phyloP scores from a whole-genome alignment of 1,140 invertebrate genomes.

The Diachasma alloeum region DNA sequence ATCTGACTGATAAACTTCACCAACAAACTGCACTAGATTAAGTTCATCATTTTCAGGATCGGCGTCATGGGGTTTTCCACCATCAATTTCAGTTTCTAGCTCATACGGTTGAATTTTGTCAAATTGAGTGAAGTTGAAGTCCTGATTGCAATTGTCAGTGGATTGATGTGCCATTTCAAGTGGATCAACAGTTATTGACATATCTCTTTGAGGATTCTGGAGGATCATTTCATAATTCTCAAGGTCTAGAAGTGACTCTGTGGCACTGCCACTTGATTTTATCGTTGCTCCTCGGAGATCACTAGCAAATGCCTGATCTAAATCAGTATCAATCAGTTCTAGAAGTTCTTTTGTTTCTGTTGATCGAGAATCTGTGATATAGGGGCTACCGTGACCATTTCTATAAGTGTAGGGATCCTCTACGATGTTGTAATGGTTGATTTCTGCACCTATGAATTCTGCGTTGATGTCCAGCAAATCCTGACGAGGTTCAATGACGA shows the following conservation, averaged over 20 bases:
- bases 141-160: neutral
- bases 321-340: neutral
- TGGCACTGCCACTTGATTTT: neutral
- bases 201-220: neutral
- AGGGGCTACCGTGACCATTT: slow-evolving; percentile 43
- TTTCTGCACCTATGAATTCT: slow-evolving; percentile 53
- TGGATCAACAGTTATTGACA: neutral
- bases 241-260: neutral
- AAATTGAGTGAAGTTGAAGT: neutral
- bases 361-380: slow-evolving; percentile 32
- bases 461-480: slow-evolving; percentile 43
- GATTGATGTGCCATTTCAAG: neutral
- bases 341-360: slow-evolving; percentile 20
- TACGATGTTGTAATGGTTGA: slow-evolving; percentile 45
- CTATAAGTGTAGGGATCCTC: slow-evolving; percentile 48
- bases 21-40: neutral
- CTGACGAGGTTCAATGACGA: slow-evolving; percentile 42
- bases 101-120: neutral
- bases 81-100: neutral
- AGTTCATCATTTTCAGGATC: neutral
- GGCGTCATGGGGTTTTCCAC: neutral
- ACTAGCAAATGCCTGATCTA: neutral
- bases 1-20: neutral
- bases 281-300: neutral
- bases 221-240: neutral